Evolutionary conservation across 2,113 vertebrate species (phyloP).

Genomic region (Gymnogyps californianus): DNA sequence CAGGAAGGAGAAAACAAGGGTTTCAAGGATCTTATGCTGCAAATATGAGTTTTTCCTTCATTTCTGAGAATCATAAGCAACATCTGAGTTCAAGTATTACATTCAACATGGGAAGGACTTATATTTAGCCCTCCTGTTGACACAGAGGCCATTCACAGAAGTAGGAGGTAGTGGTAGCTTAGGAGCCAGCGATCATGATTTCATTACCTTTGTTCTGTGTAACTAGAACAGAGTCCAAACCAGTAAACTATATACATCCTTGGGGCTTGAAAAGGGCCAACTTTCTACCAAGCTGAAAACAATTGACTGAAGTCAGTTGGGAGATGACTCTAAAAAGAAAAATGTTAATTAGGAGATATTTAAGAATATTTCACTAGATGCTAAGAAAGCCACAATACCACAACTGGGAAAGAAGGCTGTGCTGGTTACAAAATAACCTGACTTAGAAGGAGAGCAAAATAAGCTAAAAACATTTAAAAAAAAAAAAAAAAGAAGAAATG

Average conservation of each 20-base stretch:
- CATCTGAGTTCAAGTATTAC: neutral
- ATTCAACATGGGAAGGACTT: neutral
- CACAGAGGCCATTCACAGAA: neutral
- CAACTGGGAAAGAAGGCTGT: neutral
- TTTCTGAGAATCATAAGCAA: neutral
- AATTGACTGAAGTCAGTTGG: neutral
- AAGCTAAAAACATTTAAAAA: neutral
- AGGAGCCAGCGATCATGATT: neutral
- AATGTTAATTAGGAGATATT: conserved; percentile 30
- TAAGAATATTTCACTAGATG: conserved; percentile 28
- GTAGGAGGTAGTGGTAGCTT: neutral
- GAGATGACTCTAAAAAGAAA: conserved; percentile 30
- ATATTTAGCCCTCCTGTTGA: neutral
- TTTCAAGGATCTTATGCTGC: neutral
- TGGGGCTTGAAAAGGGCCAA: neutral
- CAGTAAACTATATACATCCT: neutral
- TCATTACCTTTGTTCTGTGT: neutral
- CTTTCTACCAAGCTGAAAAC: neutral
- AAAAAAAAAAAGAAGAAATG: neutral
- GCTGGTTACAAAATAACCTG: neutral
- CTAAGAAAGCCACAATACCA: conserved; percentile 41
- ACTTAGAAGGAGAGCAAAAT: neutral
- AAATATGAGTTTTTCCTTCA: neutral
- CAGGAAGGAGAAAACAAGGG: neutral
- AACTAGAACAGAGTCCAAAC: neutral